Base-by-base conservation (phyloP, 1,140 invertebrate genomes). In the Panagrolaimus sp. region DNA sequence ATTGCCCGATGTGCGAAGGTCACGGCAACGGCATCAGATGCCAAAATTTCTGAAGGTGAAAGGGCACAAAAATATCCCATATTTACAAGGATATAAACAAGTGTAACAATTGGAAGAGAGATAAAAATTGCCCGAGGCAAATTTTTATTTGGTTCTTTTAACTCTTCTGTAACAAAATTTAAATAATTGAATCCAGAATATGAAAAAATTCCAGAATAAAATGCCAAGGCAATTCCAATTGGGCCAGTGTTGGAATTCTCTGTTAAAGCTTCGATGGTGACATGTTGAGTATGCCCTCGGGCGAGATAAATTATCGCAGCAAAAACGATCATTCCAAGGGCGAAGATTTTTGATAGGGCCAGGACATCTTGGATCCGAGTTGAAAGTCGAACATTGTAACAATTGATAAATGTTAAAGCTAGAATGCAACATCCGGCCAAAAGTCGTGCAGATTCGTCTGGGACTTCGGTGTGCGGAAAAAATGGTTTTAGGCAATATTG, bases 151-250 rank as follows among this genome's bases (percentile, higher is more conserved):
- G 93, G 93, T 83, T 94, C 88, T 83, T 92, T 90, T 0, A 96
- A 84, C 85, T 96, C 93, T 84, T 95, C 93, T 0, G 93, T 84
- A 10, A 86, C 74, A 72, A 85, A 86, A 65, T 86, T 86, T 1
- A 86, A 74, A 73, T 86, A 86, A 68, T 83, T 86, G 81, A 93
- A 99, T 84, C 96, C 96, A 83, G 96, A 96, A 86, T 98, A 99
- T 15, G 94, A 94, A 85, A 98, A 98, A 48, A 99, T 87, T 58
- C 95, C 96, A 0, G 93, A 96, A 86, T 98, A 98, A 85, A 99
- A 98, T 15, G 94, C 96, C 45, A 98, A 85, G 0, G 94, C 91
- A 76, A 98, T 89, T 65, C 21, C 92, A 91, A n/a, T 91, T 92
- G 8, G 96, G 88, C 83, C 92, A 90, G 21, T 88, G 89, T 71